These are phyloP conservation scores for Zaprionus taronus DNA, from an alignment of 1,140 invertebrate species.

Conservation along the genomic window DNA sequence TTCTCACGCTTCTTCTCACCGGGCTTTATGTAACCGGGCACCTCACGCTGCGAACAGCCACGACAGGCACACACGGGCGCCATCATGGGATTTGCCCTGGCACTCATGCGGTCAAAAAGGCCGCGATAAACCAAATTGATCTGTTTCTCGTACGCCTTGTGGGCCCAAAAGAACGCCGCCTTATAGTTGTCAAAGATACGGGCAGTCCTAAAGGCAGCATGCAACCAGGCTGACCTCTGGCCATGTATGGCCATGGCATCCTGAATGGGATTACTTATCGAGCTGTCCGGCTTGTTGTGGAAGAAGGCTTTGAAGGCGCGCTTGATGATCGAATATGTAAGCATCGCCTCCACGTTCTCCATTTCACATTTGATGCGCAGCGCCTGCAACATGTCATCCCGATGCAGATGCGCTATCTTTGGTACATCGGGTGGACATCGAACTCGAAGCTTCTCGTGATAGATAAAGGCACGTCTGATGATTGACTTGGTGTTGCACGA, in stretches of 20 bases:
- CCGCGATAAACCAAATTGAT: constrained; percentile 55
- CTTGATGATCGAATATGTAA: constrained; percentile 68
- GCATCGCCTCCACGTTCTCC: constrained; percentile 67
- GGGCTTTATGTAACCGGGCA: constrained; percentile 49
- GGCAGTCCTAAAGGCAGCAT: constrained; percentile 60
- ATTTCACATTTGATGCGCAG: constrained; percentile 63
- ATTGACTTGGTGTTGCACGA: constrained; percentile 56
- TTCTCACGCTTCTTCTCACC: constrained; percentile 19
- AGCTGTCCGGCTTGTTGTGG: constrained; percentile 54
- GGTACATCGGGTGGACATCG: constrained; percentile 20
- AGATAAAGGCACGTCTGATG: constrained; percentile 67
- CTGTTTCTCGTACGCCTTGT: constrained; percentile 68
- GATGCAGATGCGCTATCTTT: constrained; percentile 44
- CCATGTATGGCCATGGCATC: constrained; percentile 58
- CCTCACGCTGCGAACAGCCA: constrained; percentile 45
- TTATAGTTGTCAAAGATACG: constrained; percentile 68
- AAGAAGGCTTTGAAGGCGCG: constrained; percentile 70
- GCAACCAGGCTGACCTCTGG: constrained; percentile 60
- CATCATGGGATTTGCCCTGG: constrained; percentile 49
- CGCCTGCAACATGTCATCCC: constrained; percentile 67
- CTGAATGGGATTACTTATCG: constrained; percentile 63
- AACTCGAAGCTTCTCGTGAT: constrained; percentile 60
- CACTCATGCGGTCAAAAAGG: constrained; percentile 58
- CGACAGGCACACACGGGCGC: constrained; percentile 51
- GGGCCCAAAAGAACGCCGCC: constrained; percentile 69